phyloP scores from a whole-genome alignment of 2,113 vertebrate species.

The Spea bombifrons region DNA sequence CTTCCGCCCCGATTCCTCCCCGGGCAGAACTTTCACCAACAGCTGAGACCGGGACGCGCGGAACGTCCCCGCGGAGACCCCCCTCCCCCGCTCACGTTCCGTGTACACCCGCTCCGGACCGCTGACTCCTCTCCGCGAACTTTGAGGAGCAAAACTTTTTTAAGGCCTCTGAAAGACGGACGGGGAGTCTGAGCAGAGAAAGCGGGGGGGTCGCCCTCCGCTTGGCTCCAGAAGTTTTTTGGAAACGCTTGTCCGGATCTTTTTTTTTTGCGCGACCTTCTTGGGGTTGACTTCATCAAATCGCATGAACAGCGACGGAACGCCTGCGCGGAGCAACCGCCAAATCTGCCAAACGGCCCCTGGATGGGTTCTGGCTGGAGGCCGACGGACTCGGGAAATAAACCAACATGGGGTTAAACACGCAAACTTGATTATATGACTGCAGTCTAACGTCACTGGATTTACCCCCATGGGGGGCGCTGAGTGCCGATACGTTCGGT shows the following conservation, averaged over 20 bases:
- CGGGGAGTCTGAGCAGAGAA: background rate
- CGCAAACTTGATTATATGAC: background rate
- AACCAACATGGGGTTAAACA: background rate
- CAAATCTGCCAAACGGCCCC: background rate
- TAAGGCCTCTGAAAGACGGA: slow-evolving; percentile 21
- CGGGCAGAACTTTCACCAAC: slow-evolving; percentile 92
- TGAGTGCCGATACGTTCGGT: too few species aligned
- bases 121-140: slow-evolving; percentile 1
- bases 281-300: slow-evolving; percentile 9
- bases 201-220: background rate
- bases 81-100: slow-evolving; percentile 24
- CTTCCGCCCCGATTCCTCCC: slow-evolving; percentile 89
- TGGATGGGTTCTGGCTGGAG: background rate
- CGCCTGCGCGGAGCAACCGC: background rate
- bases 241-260: background rate
- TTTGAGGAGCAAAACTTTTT: slow-evolving; percentile 5
- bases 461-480: background rate
- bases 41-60: slow-evolving; percentile 76
- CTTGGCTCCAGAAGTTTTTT: slow-evolving; percentile 1
- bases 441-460: background rate
- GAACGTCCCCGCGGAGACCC: slow-evolving; percentile 1
- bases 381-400: background rate
- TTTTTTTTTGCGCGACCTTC: background rate
- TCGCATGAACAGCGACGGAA: slow-evolving; percentile 16
- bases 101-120: slow-evolving; percentile 20